Conservation (phyloP, 2,888 invertebrate species). For the Resseliella maxima region DNA sequence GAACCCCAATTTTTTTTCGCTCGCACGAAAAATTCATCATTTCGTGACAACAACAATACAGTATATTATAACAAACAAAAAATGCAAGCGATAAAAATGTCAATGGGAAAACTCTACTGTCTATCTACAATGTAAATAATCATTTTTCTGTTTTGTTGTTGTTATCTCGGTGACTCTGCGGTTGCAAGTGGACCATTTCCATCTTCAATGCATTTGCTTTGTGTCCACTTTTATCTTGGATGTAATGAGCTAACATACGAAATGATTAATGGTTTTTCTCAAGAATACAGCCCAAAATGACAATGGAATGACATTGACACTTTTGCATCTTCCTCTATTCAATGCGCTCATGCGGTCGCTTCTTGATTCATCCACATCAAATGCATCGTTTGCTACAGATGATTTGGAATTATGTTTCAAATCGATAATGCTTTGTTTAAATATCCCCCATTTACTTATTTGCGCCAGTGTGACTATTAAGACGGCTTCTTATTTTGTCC, state of each 20-base stretch:
- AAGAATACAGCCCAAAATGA: constrained; percentile 4
- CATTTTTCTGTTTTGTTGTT: background rate
- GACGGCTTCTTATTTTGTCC: background rate
- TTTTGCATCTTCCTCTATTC: constrained; percentile 50
- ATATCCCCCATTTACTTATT: background rate
- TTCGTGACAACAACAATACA: background rate
- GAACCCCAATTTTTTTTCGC: constrained; percentile 17
- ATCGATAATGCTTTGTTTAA: constrained; percentile 44
- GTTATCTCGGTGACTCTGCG: background rate
- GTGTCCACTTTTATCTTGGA: constrained; percentile 45
- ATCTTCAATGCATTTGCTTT: constrained; percentile 24
- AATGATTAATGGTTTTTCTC: constrained; percentile 8
- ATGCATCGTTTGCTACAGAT: constrained; percentile 49
- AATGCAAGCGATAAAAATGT: constrained; percentile 28
- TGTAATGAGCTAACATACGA: constrained; percentile 12
- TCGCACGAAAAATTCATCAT: background rate
- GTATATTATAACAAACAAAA: background rate
- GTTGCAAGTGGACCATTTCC: constrained; percentile 3
- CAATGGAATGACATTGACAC: constrained; percentile 57
- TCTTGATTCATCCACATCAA: background rate
- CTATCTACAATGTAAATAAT: constrained; percentile 41
- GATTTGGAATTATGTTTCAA: background rate
- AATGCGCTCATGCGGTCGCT: constrained; percentile 16
- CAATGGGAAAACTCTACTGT: background rate
- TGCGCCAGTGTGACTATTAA: background rate